Evolutionary conservation across 2,888 invertebrate genomes (phyloP).

Genomic region (Melipona bicolor): DNA sequence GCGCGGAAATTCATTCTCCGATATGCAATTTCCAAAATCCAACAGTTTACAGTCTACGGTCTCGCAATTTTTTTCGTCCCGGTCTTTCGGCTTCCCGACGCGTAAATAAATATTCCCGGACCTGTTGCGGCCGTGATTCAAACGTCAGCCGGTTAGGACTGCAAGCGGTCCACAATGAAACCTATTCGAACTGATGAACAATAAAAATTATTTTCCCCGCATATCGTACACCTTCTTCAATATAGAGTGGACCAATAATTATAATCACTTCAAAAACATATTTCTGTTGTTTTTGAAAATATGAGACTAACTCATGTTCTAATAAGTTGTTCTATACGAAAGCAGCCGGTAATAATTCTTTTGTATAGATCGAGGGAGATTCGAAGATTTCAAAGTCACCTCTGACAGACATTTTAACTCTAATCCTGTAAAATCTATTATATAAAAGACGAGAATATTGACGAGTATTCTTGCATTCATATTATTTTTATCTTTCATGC

Average conservation of each 20-base stretch:
- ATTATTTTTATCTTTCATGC: too few relatives aligned
- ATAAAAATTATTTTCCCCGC: constrained; percentile 38
- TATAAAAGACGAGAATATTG: too few relatives aligned
- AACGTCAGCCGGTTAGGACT: constrained; percentile 1
- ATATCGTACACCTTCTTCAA: not conserved
- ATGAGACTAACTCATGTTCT: too few relatives aligned
- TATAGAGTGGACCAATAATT: not conserved
- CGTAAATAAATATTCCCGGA: constrained; percentile 22
- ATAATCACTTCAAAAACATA: too few relatives aligned
- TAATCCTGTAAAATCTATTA: too few relatives aligned
- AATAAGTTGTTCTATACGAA: too few relatives aligned
- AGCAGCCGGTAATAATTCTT: too few relatives aligned
- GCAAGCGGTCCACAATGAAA: constrained; percentile 27
- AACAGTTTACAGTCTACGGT: not conserved
- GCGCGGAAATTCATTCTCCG: not conserved
- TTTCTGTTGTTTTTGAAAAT: too few relatives aligned
- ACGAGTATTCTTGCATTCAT: too few relatives aligned
- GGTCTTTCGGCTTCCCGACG: not conserved
- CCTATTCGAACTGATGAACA: constrained; percentile 30
- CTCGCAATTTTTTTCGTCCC: not conserved
- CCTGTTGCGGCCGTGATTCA: constrained; percentile 17
- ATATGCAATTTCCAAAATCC: constrained; percentile 22
- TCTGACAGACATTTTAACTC: too few relatives aligned
- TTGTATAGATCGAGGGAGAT: too few relatives aligned
- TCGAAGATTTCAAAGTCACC: too few relatives aligned